A percentile compares a stretch with the other conserved stretches of the same genome.
These are phyloP conservation scores for Lithobius niger DNA, from an alignment of 1,140 invertebrate species.

Conservation along the genomic window DNA sequence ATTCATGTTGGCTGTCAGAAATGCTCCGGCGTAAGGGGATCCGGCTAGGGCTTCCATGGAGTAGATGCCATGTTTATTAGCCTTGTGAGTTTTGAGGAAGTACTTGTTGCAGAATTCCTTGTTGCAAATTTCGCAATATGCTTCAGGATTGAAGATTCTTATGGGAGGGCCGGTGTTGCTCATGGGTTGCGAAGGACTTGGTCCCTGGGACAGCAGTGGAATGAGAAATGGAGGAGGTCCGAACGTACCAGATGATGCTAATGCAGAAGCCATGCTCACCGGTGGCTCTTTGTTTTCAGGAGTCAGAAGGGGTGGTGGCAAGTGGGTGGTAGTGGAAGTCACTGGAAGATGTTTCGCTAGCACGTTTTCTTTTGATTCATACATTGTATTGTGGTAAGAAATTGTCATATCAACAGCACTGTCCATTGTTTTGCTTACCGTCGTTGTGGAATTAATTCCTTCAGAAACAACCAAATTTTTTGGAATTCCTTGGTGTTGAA, in stretches of 20 bases:
- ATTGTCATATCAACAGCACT: neutral
- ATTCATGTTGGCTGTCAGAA: neutral
- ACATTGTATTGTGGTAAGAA: neutral
- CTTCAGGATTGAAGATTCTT: slow-evolving; percentile 85
- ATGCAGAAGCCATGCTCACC: slow-evolving; percentile 7
- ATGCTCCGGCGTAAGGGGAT: neutral
- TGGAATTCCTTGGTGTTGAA: too few relatives aligned
- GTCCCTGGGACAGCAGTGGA: slow-evolving; percentile 6
- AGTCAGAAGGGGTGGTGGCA: slow-evolving; percentile 17
- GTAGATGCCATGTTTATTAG: slow-evolving; percentile 79
- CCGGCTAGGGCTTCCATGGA: slow-evolving; percentile 9
- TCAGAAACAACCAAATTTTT: too few relatives aligned
- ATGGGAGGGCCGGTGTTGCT: slow-evolving; percentile 37
- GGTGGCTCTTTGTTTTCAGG: slow-evolving; percentile 13
- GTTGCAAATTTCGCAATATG: slow-evolving; percentile 92
- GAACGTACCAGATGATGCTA: slow-evolving; percentile 11
- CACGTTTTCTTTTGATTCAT: neutral
- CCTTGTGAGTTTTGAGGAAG: slow-evolving; percentile 94
- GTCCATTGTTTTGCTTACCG: too few relatives aligned
- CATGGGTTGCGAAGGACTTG: slow-evolving; percentile 1
- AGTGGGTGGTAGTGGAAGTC: slow-evolving; percentile 10
- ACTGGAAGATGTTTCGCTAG: slow-evolving; percentile 12
- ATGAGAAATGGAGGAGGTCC: slow-evolving; percentile 17
- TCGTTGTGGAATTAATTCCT: too few relatives aligned
- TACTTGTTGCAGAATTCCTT: slow-evolving; percentile 99